Base-by-base conservation (phyloP, 2,888 invertebrate genomes). In the Cataglyphis livida region DNA sequence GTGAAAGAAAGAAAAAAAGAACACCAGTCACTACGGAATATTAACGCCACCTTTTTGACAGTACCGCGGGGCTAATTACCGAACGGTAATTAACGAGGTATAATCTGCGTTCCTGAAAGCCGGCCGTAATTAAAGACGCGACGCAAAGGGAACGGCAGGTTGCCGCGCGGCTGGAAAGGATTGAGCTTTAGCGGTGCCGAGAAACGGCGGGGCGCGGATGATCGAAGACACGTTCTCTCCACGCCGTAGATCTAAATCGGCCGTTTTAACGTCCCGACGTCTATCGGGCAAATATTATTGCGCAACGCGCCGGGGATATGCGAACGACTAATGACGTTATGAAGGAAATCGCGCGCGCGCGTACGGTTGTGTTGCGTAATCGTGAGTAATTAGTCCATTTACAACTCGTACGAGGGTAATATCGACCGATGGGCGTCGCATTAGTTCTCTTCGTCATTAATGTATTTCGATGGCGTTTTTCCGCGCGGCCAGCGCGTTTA, bases 361-460 rank as follows among this genome's bases (percentile, higher is more conserved):
- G 48, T 64, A 61, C 64, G 81, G 62, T 62, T 65, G 85, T 91
- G 85, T 91, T 92, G 85, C 90, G 90, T 90, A 93, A 92, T 92
- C 86, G 84, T 89, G 87, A 90, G 90, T 92, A 93, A 93, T 93
- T 93, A 93, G 92, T 92, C 91, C 90, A 92, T 93, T 93, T 92
- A 91, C 91, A 90, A 91, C 86, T 85, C 81, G 82, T 76, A 66
- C 75, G n/a, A 51, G 51, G 75, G 85, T 84, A 81, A 88, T 86
- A 85, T 84, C 84, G 82, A 44, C 48, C 84, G 81, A 66, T 68
- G 85, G 71, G 84, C 68, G 81, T 82, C 87, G 88, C 91, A 92
- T 92, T 91, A 92, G 92, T 92, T 92, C 91, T 88, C 86, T n/a
- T 88, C 83, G 90, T 91, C 92, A 90, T 92, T 93, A 92, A 92